Percentiles rank a stretch among this genome's conserved stretches.
phyloP scores from a whole-genome alignment of 2,113 vertebrate genomes.

The Crotalus horridus region DNA sequence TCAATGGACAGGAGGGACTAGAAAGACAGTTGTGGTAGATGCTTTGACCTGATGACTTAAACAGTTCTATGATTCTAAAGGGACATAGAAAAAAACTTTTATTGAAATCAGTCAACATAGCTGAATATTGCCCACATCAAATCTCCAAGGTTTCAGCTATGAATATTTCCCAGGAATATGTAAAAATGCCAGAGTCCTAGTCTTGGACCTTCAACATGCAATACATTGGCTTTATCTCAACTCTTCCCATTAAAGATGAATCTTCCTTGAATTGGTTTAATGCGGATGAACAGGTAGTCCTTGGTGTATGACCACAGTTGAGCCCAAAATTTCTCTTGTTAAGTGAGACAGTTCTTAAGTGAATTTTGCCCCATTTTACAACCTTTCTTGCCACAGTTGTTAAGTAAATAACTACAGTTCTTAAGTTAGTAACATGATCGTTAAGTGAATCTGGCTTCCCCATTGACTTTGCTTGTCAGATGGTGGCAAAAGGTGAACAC shows the following conservation, averaged over 20 bases:
- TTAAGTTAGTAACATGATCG: not conserved
- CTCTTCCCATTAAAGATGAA: not conserved
- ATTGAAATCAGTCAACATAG: not conserved
- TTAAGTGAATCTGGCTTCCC: not conserved
- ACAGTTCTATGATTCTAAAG: not conserved
- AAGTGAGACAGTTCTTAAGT: not conserved
- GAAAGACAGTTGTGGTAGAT: not conserved
- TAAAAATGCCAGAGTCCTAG: not conserved
- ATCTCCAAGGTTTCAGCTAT: not conserved
- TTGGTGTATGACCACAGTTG: not conserved
- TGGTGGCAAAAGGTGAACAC: not conserved
- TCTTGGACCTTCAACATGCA: not conserved
- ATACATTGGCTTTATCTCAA: not conserved
- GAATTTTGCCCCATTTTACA: not conserved
- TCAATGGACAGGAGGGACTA: not conserved
- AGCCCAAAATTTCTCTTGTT: not conserved
- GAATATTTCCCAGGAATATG: not conserved
- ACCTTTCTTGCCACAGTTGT: not conserved
- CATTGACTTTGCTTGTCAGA: not conserved
- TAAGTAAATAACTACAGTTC: not conserved
- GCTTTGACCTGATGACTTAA: not conserved
- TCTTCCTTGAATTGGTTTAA: not conserved
- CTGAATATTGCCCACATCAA: not conserved
- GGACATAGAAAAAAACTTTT: not conserved
- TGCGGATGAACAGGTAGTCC: not conserved